These are phyloP conservation scores for Psittacula echo DNA, from an alignment of 2,797 vertebrate species.

Conservation along the genomic window DNA sequence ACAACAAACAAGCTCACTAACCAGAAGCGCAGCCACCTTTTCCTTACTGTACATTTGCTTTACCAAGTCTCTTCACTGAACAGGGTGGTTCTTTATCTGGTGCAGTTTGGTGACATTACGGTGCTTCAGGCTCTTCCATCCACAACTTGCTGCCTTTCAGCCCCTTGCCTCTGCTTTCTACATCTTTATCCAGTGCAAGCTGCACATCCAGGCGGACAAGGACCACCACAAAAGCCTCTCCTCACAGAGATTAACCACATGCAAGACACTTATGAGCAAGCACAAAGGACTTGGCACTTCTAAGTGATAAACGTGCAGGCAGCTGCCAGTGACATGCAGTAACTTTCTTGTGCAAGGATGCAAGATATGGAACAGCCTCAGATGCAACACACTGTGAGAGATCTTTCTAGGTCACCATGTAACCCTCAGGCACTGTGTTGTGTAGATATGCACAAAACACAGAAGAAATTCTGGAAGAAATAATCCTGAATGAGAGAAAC, in stretches of 20 bases:
- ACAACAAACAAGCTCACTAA: background rate
- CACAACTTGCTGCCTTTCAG: background rate
- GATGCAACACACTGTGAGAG: background rate
- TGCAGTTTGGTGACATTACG: background rate
- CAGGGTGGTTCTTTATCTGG: background rate
- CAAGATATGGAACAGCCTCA: background rate
- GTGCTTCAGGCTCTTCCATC: background rate
- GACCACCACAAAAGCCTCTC: background rate
- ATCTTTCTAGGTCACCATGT: background rate
- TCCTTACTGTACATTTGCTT: background rate
- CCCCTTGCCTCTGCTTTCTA: background rate
- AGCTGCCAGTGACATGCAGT: background rate
- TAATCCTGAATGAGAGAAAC: background rate
- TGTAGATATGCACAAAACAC: background rate
- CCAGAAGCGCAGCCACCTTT: background rate
- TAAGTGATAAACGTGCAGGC: background rate
- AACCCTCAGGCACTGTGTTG: background rate
- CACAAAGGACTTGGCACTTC: background rate
- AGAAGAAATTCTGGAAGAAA: background rate
- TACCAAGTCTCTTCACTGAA: background rate
- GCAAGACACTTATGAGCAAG: background rate
- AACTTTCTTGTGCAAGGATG: background rate
- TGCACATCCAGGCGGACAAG: background rate
- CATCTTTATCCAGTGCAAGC: background rate
- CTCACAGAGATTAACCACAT: background rate